Evolutionary conservation across 2,113 vertebrate genomes (phyloP).

Genomic region (Epinephelus cyanopodus): DNA sequence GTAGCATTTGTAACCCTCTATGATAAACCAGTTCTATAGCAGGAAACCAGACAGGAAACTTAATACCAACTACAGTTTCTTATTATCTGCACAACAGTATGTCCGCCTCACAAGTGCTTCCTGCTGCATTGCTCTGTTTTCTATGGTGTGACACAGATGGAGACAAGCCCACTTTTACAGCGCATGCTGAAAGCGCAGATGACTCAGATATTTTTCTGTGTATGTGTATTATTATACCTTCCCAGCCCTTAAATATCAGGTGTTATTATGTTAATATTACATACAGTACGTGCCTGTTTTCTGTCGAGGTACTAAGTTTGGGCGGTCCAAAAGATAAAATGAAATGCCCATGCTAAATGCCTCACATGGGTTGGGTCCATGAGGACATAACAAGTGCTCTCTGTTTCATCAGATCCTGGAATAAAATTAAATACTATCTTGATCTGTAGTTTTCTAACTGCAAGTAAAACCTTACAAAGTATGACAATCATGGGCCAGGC

Average conservation of each 20-base stretch:
- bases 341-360: background rate
- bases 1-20: background rate
- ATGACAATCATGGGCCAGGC: background rate
- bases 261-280: background rate
- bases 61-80: background rate
- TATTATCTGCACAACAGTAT: background rate
- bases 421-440: background rate
- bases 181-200: conserved; percentile 5
- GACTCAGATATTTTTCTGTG: background rate
- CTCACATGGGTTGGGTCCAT: conserved; percentile 20
- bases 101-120: background rate
- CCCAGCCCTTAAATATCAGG: background rate
- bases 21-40: background rate
- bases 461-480: background rate
- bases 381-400: background rate
- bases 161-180: background rate
- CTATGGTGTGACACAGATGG: background rate
- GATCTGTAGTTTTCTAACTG: background rate
- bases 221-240: background rate
- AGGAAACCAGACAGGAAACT: conserved; percentile 23
- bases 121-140: background rate
- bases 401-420: background rate
- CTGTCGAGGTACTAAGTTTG: background rate
- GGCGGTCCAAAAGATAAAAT: background rate
- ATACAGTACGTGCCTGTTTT: background rate